Conservation (phyloP, 2,797 vertebrate genomes). For the Propithecus perrieri region DNA sequence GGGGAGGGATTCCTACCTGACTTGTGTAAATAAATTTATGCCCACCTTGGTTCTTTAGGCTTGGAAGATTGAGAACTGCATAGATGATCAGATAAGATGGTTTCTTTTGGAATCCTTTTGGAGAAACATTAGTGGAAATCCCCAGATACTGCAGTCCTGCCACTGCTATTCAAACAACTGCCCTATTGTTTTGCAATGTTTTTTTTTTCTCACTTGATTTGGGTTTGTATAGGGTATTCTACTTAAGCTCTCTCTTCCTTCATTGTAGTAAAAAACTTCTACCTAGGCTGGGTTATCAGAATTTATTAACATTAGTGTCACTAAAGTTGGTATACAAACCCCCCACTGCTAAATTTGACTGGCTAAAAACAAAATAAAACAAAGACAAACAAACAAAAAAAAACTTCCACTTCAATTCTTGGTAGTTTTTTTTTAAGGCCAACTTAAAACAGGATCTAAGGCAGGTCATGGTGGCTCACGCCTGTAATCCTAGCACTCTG, state of each 20-base stretch:
- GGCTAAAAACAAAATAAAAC: too few relatives aligned
- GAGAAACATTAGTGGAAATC: slow-evolving; percentile 30
- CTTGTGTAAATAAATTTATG: background rate
- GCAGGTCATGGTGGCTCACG: background rate
- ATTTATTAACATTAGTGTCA: too few relatives aligned
- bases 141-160: background rate
- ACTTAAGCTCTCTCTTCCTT: background rate
- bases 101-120: slow-evolving; percentile 37
- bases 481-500: background rate
- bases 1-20: background rate
- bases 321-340: too few relatives aligned
- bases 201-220: background rate
- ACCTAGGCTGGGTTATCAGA: background rate
- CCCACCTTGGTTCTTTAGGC: background rate
- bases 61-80: background rate
- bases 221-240: background rate
- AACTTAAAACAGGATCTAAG: background rate
- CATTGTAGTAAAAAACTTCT: background rate
- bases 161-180: background rate
- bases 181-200: background rate
- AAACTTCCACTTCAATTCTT: background rate
- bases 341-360: too few relatives aligned
- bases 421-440: slow-evolving; percentile 3
- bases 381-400: too few relatives aligned
- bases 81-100: background rate